Evolutionary conservation across 2,113 vertebrate genomes (phyloP).

Genomic region (Elanus axillaris): DNA sequence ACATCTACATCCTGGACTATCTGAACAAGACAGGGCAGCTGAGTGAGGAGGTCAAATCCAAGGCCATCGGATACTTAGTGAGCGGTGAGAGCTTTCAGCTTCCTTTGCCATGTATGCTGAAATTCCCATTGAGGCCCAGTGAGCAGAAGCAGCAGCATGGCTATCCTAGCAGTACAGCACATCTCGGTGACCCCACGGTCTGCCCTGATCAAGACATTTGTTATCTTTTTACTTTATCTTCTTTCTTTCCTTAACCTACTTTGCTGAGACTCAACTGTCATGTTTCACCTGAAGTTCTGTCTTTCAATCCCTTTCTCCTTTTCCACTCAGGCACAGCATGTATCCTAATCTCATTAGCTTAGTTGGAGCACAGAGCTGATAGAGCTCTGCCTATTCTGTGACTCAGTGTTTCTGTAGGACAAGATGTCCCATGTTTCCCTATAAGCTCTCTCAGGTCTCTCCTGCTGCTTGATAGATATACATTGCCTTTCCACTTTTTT

Average conservation of each 20-base stretch:
- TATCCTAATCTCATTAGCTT: background rate
- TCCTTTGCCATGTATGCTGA: background rate
- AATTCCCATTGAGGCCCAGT: background rate
- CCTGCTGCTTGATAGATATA: background rate
- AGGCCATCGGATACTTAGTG: slow-evolving; percentile 73
- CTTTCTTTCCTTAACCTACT: background rate
- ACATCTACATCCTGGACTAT: slow-evolving; percentile 86
- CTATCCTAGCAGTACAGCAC: background rate
- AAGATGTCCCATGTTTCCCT: background rate
- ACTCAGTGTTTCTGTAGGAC: background rate
- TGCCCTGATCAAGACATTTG: background rate
- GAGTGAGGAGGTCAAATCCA: slow-evolving; percentile 65
- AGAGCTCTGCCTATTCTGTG: background rate
- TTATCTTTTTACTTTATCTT: background rate
- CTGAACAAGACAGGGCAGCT: slow-evolving; percentile 81
- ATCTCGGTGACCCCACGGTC: background rate
- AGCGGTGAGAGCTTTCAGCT: slow-evolving; percentile 69
- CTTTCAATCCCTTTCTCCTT: background rate
- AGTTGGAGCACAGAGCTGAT: background rate
- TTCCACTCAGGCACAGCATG: background rate
- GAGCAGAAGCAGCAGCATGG: background rate
- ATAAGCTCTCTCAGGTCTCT: background rate
- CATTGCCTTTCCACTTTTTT: background rate
- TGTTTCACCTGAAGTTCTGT: background rate
- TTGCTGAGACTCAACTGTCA: background rate